A percentile compares a stretch with the other conserved stretches of the same genome.
These are phyloP conservation scores for Ormyrus thymus DNA, from an alignment of 2,888 invertebrate species.

Conservation along the genomic window DNA sequence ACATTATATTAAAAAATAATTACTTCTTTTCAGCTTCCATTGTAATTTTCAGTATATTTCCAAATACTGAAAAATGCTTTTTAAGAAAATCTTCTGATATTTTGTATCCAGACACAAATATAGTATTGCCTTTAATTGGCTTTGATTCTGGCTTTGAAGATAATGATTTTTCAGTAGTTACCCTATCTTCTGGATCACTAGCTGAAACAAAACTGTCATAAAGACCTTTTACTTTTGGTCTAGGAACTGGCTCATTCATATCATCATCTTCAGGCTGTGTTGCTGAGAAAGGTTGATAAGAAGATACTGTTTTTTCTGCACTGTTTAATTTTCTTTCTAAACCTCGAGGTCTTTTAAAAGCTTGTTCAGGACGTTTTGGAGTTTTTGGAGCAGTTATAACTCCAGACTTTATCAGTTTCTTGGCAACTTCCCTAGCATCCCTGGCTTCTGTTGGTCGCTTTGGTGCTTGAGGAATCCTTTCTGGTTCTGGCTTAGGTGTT, in stretches of 20 bases:
- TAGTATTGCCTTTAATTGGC: constrained; percentile 81
- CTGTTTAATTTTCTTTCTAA: constrained; percentile 85
- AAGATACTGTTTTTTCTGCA: constrained; percentile 85
- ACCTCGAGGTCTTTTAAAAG: constrained; percentile 91
- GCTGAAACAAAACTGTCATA: constrained; percentile 85
- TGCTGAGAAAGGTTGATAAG: constrained; percentile 94
- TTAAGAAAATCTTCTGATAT: constrained; percentile 87
- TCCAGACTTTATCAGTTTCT: constrained; percentile 95
- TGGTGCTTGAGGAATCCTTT: constrained; percentile 84
- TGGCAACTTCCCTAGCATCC: constrained; percentile 95
- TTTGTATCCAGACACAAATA: constrained; percentile 87
- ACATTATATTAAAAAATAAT: constrained; percentile 54
- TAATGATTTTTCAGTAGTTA: constrained; percentile 72
- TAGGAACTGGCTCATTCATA: constrained; percentile 75
- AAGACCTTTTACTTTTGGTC: constrained; percentile 79
- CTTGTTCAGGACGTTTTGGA: constrained; percentile 90
- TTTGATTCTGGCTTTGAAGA: constrained; percentile 78
- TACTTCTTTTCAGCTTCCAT: constrained; percentile 91
- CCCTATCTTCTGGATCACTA: constrained; percentile 80
- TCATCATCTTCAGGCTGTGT: constrained; percentile 84
- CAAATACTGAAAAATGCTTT: constrained; percentile 85
- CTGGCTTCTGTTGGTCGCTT: constrained; percentile 92
- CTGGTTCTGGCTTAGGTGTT: constrained; percentile 93
- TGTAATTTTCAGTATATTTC: constrained; percentile 86
- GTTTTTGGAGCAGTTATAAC: constrained; percentile 91